Evolutionary conservation across 2,113 vertebrate genomes (phyloP), one percentile per base, ranked within the genome.

Genomic region (Myocastor coypus): DNA sequence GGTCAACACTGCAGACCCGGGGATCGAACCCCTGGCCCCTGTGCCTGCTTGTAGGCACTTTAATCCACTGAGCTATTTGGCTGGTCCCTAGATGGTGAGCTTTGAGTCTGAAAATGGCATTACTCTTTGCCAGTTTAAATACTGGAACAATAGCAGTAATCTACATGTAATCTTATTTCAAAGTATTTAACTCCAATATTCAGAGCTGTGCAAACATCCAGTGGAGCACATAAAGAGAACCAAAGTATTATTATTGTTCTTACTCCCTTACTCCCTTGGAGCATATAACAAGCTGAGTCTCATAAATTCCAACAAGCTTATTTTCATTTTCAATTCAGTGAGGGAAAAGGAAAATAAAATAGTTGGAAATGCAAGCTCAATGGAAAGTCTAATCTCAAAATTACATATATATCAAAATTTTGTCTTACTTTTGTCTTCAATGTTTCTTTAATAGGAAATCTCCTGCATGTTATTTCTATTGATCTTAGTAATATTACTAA

Each of bases 131-230:
- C 32, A 64, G 87, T 92, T 63, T 68, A 78, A 89, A 75, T 87
- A 57, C 28, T 91, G 91, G 64, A 42, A 50, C n/a, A 92, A 59
- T 4, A 2, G n/a, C 59, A 83, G 32, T 66, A 66, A 37, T 69
- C 4, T 66, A 13, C 52, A 50, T 28, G 55, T 59, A 66, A 92
- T 88, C 64, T 92, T 85, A 73, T 85, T 95, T 92, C 64, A 64
- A 94, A 94, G 90, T 61, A 71, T 89, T 85, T 92, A 73, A 92
- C 82, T 89, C 82, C 30, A 94, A 50, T 52, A 57, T 90, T 75
- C 20, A 61, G 46, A 59, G 37, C 34, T 94, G 20, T 77, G 63
- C 52, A 94, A 89, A 92, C 34, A 24, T 77, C 46, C 71, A 87
- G 75, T 24, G 59, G 77, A 46, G 64, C 63, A 80, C 40, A 66